Percentiles rank a stretch among this genome's conserved stretches.
phyloP scores from a whole-genome alignment of 2,797 vertebrate genomes.

The Austrolebias charrua region DNA sequence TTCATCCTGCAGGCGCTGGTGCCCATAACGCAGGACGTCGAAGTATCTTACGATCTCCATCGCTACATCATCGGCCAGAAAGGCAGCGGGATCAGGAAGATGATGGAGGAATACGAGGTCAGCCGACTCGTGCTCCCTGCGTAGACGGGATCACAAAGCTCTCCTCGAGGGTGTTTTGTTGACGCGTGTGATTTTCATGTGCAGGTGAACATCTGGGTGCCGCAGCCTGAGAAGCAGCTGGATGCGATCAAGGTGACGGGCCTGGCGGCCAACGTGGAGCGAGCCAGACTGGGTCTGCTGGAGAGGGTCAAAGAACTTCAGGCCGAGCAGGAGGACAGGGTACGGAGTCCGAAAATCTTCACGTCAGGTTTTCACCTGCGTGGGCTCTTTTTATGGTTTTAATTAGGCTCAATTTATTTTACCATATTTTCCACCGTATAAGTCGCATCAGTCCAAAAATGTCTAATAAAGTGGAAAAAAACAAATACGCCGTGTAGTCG shows the following conservation, averaged over 20 bases:
- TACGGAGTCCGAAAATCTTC: slow-evolving; percentile 31
- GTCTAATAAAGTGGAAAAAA: too few species aligned
- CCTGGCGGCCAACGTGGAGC: slow-evolving; percentile 76
- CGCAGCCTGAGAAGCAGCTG: slow-evolving; percentile 82
- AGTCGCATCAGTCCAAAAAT: too few species aligned
- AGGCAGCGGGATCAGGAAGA: slow-evolving; percentile 83
- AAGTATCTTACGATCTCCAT: slow-evolving; percentile 81
- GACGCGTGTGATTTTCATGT: neutral
- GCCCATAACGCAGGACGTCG: slow-evolving; percentile 80
- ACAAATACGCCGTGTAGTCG: too few species aligned
- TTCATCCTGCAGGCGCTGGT: slow-evolving; percentile 73
- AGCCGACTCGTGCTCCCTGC: neutral
- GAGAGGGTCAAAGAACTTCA: slow-evolving; percentile 82
- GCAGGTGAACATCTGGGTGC: slow-evolving; percentile 85
- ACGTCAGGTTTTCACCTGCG: neutral
- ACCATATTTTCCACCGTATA: too few species aligned
- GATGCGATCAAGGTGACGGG: slow-evolving; percentile 83
- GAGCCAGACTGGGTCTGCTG: slow-evolving; percentile 76
- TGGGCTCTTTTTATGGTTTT: neutral
- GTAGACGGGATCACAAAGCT: too few species aligned
- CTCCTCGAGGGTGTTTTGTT: neutral
- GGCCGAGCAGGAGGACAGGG: slow-evolving; percentile 84
- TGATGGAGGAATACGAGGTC: slow-evolving; percentile 88
- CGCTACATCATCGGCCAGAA: slow-evolving; percentile 86
- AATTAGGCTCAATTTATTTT: neutral